Conservation (phyloP, 2,797 vertebrate genomes). For the Urocyon cinereoargenteus region DNA sequence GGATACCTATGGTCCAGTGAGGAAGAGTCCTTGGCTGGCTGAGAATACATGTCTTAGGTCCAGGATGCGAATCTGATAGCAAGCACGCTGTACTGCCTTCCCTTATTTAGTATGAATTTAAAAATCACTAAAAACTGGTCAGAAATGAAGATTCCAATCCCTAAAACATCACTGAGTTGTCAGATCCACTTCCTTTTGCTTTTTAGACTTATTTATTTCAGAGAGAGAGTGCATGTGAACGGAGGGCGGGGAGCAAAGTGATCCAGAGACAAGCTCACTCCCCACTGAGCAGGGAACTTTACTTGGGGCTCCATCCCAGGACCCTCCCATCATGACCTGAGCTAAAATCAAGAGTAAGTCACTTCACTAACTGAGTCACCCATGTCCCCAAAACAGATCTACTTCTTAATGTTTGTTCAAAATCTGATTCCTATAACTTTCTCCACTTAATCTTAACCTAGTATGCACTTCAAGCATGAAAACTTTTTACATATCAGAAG, state of each 20-base stretch:
- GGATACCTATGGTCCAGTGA: not conserved
- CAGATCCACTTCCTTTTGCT: not conserved
- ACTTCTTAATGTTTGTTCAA: not conserved
- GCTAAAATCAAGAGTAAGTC: not conserved
- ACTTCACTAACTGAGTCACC: not conserved
- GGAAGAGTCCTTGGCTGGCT: not conserved
- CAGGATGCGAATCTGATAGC: not conserved
- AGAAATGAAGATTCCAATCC: not conserved
- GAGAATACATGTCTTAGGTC: not conserved
- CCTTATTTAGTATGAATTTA: not conserved
- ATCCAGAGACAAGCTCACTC: not conserved
- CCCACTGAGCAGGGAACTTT: not conserved
- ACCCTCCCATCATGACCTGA: not conserved
- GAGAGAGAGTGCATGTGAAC: not conserved
- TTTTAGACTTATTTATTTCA: not conserved
- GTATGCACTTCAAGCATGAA: not conserved
- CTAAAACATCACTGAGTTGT: not conserved
- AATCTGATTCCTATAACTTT: not conserved
- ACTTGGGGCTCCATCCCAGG: not conserved
- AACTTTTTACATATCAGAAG: not conserved
- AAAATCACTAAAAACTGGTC: not conserved
- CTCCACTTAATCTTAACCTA: not conserved
- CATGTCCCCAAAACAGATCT: not conserved
- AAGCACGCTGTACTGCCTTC: not conserved
- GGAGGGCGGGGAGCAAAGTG: not conserved